phyloP scores from a whole-genome alignment of 1,140 invertebrate species.

The Phthorimaea operculella region DNA sequence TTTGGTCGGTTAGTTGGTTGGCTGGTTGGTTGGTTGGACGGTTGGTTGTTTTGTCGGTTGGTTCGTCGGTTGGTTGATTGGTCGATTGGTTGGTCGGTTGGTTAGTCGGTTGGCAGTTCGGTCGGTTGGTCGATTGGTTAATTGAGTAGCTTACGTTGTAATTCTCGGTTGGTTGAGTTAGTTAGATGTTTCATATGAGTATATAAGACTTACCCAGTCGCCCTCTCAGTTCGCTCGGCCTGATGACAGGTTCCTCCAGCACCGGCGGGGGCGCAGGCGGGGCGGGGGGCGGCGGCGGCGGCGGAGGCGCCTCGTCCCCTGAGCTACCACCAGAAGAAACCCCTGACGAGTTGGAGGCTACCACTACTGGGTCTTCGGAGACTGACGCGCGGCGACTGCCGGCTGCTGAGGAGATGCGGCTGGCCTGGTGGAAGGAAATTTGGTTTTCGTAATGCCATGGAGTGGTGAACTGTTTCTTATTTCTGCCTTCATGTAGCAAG shows the following conservation, averaged over 20 bases:
- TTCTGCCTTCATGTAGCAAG: too few relatives aligned
- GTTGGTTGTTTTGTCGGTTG: too few relatives aligned
- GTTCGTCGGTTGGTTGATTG: too few relatives aligned
- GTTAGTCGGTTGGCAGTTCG: too few relatives aligned
- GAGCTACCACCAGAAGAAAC: constrained; percentile 47
- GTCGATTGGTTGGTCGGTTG: too few relatives aligned
- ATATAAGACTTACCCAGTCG: constrained; percentile 38
- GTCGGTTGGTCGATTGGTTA: too few relatives aligned
- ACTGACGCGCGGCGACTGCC: constrained; percentile 51
- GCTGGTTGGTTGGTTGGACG: too few relatives aligned
- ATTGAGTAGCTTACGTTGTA: too few relatives aligned
- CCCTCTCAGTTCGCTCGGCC: constrained; percentile 69
- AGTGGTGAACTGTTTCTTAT: too few relatives aligned
- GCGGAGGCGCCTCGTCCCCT: constrained; percentile 66
- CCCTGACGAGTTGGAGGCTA: constrained; percentile 42
- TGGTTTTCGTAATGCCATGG: too few relatives aligned
- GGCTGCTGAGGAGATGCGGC: constrained; percentile 49
- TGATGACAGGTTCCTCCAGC: constrained; percentile 70
- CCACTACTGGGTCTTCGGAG: constrained; percentile 33
- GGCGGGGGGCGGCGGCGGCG: constrained; percentile 72
- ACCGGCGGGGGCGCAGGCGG: constrained; percentile 59
- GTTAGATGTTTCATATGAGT: neutral
- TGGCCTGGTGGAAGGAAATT: constrained; percentile 28
- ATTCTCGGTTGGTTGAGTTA: too few relatives aligned
- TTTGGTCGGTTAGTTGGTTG: too few relatives aligned